These are phyloP conservation scores for Rotaria macrura DNA, from an alignment of 2,888 invertebrate species.

Conservation along the genomic window DNA sequence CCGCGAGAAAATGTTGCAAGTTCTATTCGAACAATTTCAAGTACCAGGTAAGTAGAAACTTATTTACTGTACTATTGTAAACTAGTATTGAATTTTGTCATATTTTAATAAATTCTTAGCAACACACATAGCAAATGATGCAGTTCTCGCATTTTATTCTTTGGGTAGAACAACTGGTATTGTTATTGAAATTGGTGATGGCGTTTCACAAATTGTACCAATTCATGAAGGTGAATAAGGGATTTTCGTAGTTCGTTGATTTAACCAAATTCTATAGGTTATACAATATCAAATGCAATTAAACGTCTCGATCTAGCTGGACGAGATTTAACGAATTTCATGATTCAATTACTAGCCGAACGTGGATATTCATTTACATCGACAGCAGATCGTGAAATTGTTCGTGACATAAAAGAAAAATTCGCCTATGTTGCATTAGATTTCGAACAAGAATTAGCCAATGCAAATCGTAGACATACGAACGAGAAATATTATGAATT, in stretches of 20 bases:
- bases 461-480: constrained; percentile 41
- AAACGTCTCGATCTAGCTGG: constrained; percentile 90
- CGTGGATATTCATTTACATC: constrained; percentile 46
- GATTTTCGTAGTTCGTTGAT: background rate
- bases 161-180: constrained; percentile 90
- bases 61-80: too few species aligned
- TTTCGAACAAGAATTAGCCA: constrained; percentile 53
- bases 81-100: too few species aligned
- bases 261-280: constrained; percentile 51
- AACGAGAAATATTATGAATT: constrained; percentile 33
- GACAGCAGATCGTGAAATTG: constrained; percentile 81
- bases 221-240: constrained; percentile 66
- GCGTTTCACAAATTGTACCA: constrained; percentile 87
- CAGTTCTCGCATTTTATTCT: constrained; percentile 76
- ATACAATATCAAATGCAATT: constrained; percentile 86
- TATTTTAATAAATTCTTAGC: too few species aligned
- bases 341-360: constrained; percentile 76
- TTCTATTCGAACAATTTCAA: constrained; percentile 53
- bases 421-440: constrained; percentile 82
- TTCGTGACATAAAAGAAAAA: constrained; percentile 83
- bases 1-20: constrained; percentile 74
- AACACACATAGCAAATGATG: constrained; percentile 63
- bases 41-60: constrained; percentile 56
- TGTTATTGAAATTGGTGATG: constrained; percentile 84
- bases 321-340: constrained; percentile 86